These are phyloP conservation scores for Sorex maritimensis DNA, from an alignment of 2,797 vertebrate genomes.

Conservation along the genomic window DNA sequence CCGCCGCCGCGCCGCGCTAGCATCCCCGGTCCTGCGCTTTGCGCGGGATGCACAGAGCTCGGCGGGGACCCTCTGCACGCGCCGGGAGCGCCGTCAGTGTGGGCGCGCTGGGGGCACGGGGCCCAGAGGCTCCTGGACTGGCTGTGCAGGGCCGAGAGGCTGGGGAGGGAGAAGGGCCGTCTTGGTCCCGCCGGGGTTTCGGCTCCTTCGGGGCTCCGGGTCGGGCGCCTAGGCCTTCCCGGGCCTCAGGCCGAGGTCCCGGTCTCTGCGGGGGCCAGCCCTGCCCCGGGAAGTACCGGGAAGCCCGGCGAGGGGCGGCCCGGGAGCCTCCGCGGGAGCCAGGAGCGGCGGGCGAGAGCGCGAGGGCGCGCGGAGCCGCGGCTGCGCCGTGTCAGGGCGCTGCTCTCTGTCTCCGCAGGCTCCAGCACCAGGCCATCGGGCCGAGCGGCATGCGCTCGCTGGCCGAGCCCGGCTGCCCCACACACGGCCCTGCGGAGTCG, in stretches of 20 bases:
- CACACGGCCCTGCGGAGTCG: conserved; percentile 99
- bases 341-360: not conserved
- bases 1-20: too few species aligned
- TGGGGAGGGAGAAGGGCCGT: not conserved
- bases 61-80: not conserved
- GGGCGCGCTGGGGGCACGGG: too few species aligned
- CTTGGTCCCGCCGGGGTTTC: not conserved
- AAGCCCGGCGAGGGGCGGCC: not conserved
- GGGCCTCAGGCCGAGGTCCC: not conserved
- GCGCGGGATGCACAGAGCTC: not conserved
- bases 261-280: not conserved
- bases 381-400: conserved; percentile 80
- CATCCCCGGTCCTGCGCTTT: conserved; percentile 48
- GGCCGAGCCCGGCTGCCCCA: conserved; percentile 97
- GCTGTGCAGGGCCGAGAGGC: not conserved
- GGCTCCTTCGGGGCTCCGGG: not conserved
- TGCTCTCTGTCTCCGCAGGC: conserved; percentile 93
- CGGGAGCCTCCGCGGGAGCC: not conserved
- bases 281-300: not conserved
- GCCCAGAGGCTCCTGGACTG: not conserved
- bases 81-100: too few species aligned
- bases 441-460: conserved; percentile 98
- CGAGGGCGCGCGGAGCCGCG: not conserved
- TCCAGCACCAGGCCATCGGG: conserved; percentile 99
- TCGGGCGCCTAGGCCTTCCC: not conserved